These are phyloP conservation scores for Drosophila truncata DNA, from an alignment of 1,140 invertebrate genomes.

Conservation along the genomic window DNA sequence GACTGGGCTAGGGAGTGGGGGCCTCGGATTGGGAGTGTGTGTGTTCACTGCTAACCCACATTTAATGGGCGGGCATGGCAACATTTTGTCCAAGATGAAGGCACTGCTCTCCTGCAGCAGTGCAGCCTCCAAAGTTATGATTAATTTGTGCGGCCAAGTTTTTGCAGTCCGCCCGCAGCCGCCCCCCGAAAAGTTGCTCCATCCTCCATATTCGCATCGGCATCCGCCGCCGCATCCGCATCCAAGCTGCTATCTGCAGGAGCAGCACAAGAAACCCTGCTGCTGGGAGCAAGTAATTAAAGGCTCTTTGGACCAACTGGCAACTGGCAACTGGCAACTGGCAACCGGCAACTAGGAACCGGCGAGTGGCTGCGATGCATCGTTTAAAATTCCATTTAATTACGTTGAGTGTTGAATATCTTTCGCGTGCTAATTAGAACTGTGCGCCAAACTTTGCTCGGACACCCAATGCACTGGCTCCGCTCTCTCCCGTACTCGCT, in stretches of 20 bases:
- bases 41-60: constrained; percentile 56
- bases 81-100: constrained; percentile 53
- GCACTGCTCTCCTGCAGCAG: constrained; percentile 42
- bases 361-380: constrained; percentile 47
- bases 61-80: constrained; percentile 64
- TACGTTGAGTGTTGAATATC: constrained; percentile 81
- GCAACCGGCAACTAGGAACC: constrained; percentile 9
- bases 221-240: constrained; percentile 16
- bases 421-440: constrained; percentile 76
- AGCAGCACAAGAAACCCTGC: constrained; percentile 13
- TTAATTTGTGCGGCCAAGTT: constrained; percentile 79
- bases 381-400: constrained; percentile 83
- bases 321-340: constrained; percentile 46
- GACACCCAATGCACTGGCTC: constrained; percentile 58
- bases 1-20: background rate
- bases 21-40: constrained; percentile 5
- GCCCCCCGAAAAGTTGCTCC: constrained; percentile 65
- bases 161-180: constrained; percentile 42
- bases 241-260: constrained; percentile 60
- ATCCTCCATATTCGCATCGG: constrained; percentile 22
- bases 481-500: background rate
- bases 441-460: constrained; percentile 62
- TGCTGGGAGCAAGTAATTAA: constrained; percentile 66
- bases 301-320: constrained; percentile 61
- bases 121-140: constrained; percentile 75